Percentiles rank a stretch among this genome's conserved stretches.
Conservation (phyloP, 1,140 invertebrate genomes). For the Nixonia krombeini region DNA sequence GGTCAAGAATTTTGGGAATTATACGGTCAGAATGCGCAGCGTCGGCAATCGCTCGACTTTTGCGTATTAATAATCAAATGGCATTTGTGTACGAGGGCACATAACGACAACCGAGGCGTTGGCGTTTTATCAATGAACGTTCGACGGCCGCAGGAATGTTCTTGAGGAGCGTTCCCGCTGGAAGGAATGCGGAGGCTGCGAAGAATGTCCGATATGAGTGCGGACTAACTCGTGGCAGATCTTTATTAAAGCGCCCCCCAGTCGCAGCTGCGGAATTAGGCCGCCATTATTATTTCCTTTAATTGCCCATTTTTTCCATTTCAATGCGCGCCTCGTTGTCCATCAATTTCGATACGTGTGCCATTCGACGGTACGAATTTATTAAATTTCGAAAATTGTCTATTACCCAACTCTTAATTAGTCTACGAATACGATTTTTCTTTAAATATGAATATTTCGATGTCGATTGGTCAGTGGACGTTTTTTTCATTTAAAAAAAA, state of each 20-base stretch:
- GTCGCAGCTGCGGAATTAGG: slow-evolving; percentile 42
- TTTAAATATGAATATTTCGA: too few species aligned
- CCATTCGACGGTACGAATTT: too few species aligned
- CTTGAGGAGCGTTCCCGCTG: slow-evolving; percentile 37
- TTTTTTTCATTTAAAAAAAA: too few species aligned
- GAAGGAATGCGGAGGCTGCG: slow-evolving; percentile 55
- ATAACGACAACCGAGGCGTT: slow-evolving; percentile 31
- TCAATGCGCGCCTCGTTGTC: slow-evolving; percentile 22
- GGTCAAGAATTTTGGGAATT: too few species aligned
- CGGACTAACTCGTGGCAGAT: slow-evolving; percentile 42
- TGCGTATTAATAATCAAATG: background rate
- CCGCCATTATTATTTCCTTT: slow-evolving; percentile 38
- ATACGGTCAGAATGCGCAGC: too few species aligned
- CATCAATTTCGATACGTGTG: too few species aligned
- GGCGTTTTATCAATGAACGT: slow-evolving; percentile 55
- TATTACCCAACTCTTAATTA: too few species aligned
- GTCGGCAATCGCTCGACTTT: too few species aligned
- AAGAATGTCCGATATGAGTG: slow-evolving; percentile 67
- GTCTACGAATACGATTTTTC: too few species aligned
- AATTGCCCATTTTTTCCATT: slow-evolving; percentile 25
- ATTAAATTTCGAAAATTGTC: too few species aligned
- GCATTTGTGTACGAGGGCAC: slow-evolving; percentile 18
- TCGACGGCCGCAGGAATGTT: slow-evolving; percentile 54
- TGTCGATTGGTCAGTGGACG: too few species aligned
- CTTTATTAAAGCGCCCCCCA: slow-evolving; percentile 67